Conservation (phyloP, 2,113 vertebrate species). For the Tychaedon coryphoeus region DNA sequence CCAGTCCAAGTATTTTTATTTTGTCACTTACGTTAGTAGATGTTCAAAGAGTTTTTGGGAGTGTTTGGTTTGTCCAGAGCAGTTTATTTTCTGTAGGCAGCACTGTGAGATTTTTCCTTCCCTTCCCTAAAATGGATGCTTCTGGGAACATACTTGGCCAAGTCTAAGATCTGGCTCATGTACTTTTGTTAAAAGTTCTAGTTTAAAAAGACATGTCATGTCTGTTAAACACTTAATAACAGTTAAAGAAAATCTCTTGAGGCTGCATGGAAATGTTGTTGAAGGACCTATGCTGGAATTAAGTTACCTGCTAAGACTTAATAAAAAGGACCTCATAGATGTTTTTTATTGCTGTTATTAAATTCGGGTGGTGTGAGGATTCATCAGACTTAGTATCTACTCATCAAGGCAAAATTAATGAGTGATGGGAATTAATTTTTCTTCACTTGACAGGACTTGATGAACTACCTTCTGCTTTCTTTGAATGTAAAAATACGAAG, state of each 20-base stretch:
- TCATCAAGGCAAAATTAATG: constrained; percentile 2
- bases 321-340: background rate
- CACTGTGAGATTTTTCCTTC: background rate
- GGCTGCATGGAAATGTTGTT: background rate
- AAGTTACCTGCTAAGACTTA: background rate
- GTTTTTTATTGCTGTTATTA: background rate
- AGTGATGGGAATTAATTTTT: background rate
- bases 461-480: background rate
- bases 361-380: background rate
- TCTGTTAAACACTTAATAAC: background rate
- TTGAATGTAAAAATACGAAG: background rate
- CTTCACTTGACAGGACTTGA: background rate
- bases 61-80: background rate
- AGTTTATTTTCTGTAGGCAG: background rate
- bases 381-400: background rate
- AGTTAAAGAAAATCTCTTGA: background rate
- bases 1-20: background rate
- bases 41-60: background rate
- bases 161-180: background rate
- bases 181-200: background rate
- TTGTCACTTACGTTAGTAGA: background rate
- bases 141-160: background rate
- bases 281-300: background rate
- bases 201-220: background rate
- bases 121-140: background rate